Evolutionary conservation across 2,797 vertebrate genomes (phyloP).

Genomic region (Podarcis lilfordi): DNA sequence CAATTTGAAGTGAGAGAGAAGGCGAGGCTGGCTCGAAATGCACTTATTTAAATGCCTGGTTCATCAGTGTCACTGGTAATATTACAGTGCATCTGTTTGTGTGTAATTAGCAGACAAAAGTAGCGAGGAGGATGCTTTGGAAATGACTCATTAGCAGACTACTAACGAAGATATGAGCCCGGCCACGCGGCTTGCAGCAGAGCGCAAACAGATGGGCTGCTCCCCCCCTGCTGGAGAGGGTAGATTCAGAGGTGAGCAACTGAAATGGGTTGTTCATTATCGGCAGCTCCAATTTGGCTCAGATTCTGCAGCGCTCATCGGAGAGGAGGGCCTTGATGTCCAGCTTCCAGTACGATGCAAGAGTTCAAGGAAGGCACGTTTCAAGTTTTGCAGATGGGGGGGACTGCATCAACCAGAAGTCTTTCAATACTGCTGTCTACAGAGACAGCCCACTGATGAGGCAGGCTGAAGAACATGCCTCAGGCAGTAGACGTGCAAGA

Average conservation of each 20-base stretch:
- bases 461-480: too few relatives aligned
- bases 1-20: background rate
- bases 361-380: background rate
- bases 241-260: background rate
- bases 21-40: slow-evolving; percentile 5
- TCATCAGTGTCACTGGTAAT: slow-evolving; percentile 15
- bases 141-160: slow-evolving; percentile 48
- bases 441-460: too few relatives aligned
- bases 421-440: too few relatives aligned
- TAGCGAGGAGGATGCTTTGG: slow-evolving; percentile 36
- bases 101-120: slow-evolving; percentile 35
- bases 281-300: background rate
- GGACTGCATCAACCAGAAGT: background rate
- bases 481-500: too few relatives aligned
- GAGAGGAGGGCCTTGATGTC: background rate
- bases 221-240: background rate
- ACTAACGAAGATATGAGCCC: slow-evolving; percentile 4
- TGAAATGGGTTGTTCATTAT: background rate
- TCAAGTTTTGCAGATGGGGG: background rate
- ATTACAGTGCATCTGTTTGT: background rate
- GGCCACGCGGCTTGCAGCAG: background rate
- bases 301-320: background rate
- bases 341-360: too few relatives aligned
- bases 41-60: background rate
- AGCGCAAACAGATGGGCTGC: slow-evolving; percentile 10